phyloP scores from a whole-genome alignment of 2,797 vertebrate genomes.

The Lerista edwardsae region DNA sequence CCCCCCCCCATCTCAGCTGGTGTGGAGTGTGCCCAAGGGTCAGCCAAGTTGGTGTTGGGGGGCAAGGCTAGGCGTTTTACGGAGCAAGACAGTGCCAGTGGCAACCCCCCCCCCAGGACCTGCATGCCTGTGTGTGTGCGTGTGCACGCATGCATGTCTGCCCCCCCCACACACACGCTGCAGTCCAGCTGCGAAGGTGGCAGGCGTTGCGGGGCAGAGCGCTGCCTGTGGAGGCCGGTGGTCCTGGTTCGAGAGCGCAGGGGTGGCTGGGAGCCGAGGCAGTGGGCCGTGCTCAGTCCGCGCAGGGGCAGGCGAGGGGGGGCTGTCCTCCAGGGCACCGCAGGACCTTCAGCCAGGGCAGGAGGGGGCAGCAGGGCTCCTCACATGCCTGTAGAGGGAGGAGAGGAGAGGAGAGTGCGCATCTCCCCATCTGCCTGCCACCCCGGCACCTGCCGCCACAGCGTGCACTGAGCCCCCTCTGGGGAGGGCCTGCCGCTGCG shows the following conservation, averaged over 20 bases:
- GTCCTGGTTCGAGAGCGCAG: no score
- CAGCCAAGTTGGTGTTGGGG: not conserved
- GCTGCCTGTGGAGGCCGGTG: not conserved
- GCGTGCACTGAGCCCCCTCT: no score
- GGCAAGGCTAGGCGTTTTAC: not conserved
- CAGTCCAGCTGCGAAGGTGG: no score
- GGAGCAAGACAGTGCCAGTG: not conserved
- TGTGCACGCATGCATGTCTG: not conserved
- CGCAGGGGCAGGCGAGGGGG: fast-evolving
- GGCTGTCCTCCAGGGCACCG: not conserved
- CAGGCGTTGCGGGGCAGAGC: not conserved
- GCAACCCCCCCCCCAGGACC: no score
- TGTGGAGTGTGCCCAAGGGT: not conserved
- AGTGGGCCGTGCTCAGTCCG: not conserved
- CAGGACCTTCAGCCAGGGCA: not conserved
- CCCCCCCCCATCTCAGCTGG: no score
- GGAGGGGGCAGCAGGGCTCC: not conserved
- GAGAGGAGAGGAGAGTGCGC: not conserved
- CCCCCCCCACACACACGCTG: no score
- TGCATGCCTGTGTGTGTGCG: not conserved
- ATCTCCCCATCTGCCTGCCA: not conserved
- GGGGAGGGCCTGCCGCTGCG: no score
- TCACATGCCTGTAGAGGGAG: slow-evolving; percentile 30
- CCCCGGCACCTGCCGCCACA: no score
- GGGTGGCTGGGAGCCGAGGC: not conserved